Evolutionary conservation across 2,888 invertebrate genomes (phyloP).

Genomic region (Dione juno): DNA sequence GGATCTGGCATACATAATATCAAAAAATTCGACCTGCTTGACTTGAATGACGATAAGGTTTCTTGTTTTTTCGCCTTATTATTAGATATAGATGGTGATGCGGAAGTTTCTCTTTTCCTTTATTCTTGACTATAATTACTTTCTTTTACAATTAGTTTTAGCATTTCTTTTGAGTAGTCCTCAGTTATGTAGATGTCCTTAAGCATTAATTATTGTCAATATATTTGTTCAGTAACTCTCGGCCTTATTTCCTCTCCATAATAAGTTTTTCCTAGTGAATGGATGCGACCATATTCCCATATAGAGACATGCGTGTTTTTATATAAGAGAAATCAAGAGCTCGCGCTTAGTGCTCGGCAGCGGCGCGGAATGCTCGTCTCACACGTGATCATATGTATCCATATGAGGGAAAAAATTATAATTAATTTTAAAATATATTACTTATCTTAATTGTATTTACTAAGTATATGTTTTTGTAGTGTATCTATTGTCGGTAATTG

Average conservation of each 20-base stretch:
- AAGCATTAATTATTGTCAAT: too few relatives aligned
- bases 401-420: not conserved
- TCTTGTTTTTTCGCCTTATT: too few relatives aligned
- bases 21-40: too few relatives aligned
- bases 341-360: slow-evolving; percentile 29
- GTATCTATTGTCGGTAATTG: too few relatives aligned
- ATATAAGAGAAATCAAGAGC: slow-evolving; percentile 37
- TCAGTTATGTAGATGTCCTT: too few relatives aligned
- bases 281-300: slow-evolving; percentile 18
- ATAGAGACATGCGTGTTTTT: slow-evolving; percentile 28
- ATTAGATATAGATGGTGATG: too few relatives aligned
- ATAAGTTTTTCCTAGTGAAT: slow-evolving; percentile 4
- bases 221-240: not conserved
- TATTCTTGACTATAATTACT: too few relatives aligned
- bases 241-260: not conserved
- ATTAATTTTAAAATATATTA: not conserved
- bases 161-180: too few relatives aligned
- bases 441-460: not conserved
- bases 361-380: slow-evolving; percentile 35
- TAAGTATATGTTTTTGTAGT: not conserved
- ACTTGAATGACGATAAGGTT: too few relatives aligned
- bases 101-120: too few relatives aligned
- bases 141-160: too few relatives aligned
- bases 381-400: slow-evolving; percentile 6
- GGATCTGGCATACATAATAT: too few relatives aligned